phyloP scores from a whole-genome alignment of 2,888 invertebrate genomes.

The Drosophila pseudotakahashii region DNA sequence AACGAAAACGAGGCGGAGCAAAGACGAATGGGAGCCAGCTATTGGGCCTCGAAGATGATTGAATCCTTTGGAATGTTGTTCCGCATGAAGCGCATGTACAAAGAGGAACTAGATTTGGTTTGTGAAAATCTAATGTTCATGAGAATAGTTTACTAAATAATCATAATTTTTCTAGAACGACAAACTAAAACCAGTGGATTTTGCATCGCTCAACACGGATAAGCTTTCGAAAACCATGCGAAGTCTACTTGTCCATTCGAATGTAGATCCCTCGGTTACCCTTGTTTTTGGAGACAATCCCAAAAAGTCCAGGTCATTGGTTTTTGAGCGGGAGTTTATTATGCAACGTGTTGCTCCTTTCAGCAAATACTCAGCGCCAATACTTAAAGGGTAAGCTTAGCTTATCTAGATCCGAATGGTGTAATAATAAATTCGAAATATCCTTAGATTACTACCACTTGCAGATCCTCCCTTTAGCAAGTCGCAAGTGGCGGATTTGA shows the following conservation, averaged over 20 bases:
- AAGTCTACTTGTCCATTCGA: conserved; percentile 68
- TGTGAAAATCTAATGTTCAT: not conserved
- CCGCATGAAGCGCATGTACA: conserved; percentile 81
- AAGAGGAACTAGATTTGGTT: conserved; percentile 79
- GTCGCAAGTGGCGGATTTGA: conserved; percentile 54
- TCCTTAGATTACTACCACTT: conserved; percentile 73
- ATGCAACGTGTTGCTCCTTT: conserved; percentile 63
- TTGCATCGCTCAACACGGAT: conserved; percentile 68
- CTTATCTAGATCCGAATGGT: not conserved
- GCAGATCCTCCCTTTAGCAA: conserved; percentile 69
- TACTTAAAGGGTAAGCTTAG: conserved; percentile 72
- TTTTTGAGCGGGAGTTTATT: conserved; percentile 76
- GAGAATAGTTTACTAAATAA: not conserved
- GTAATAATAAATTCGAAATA: not conserved
- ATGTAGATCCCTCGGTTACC: conserved; percentile 72
- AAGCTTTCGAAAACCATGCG: conserved; percentile 69
- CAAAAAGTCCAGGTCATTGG: conserved; percentile 77
- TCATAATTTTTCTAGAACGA: conserved; percentile 63
- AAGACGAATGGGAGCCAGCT: conserved; percentile 77
- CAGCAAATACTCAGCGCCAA: conserved; percentile 70
- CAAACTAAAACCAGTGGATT: conserved; percentile 59
- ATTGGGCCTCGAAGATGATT: conserved; percentile 82
- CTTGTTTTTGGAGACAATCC: conserved; percentile 80
- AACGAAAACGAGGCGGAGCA: conserved; percentile 49
- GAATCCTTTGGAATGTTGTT: conserved; percentile 78